Evolutionary conservation across 2,113 vertebrate species (phyloP).

Genomic region (Pandion haliaetus): DNA sequence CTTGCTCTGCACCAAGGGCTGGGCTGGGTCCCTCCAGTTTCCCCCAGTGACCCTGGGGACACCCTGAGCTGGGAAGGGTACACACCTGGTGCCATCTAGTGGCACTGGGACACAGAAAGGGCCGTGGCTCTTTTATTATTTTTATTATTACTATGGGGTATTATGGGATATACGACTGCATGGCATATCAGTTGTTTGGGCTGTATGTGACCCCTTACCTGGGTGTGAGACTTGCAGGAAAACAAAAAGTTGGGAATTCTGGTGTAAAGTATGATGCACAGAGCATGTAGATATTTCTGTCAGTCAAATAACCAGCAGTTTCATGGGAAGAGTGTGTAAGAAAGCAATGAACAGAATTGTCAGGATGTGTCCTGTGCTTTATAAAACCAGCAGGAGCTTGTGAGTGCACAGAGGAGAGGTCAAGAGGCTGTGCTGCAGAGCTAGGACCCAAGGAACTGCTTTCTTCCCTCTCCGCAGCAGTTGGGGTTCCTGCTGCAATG

Average conservation of each 20-base stretch:
- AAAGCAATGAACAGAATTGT: not conserved
- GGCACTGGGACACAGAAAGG: not conserved
- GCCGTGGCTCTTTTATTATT: not conserved
- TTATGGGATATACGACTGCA: rapidly evolving
- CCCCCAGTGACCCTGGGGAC: not conserved
- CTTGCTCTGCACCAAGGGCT: not conserved
- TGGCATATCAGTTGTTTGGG: rapidly evolving
- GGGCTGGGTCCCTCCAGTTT: not conserved
- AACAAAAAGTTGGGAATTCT: not conserved
- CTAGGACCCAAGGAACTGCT: not conserved
- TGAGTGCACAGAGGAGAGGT: not conserved
- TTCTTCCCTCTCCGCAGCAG: not conserved
- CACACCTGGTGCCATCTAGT: constrained; percentile 53
- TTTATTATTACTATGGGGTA: not conserved
- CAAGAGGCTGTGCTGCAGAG: not conserved
- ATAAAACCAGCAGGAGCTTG: not conserved
- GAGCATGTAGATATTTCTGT: not conserved
- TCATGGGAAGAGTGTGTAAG: not conserved
- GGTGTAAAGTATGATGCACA: not conserved
- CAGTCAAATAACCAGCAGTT: not conserved
- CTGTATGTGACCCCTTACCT: not conserved
- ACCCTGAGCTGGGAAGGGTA: not conserved
- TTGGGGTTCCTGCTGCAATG: not conserved
- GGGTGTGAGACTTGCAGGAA: not conserved
- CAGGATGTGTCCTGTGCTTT: not conserved